Base-by-base conservation (phyloP, 2,113 vertebrate genomes). In the Lampris incognitus region DNA sequence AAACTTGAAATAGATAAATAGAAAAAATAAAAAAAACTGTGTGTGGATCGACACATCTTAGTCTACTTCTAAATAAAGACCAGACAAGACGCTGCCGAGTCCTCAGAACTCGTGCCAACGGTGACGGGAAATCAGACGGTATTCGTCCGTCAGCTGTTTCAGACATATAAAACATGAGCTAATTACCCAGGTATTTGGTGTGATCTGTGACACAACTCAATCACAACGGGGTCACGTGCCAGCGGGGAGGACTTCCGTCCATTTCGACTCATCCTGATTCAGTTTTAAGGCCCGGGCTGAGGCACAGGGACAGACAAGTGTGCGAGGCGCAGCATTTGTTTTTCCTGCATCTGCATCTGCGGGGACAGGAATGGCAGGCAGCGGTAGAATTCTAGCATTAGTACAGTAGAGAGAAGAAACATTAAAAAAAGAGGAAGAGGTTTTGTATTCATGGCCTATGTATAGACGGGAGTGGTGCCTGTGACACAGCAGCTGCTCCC, bases 401-500 rank as follows among this genome's bases (percentile, higher is more conserved):
- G 85, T 72, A 61, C 77, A 76, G 70, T 72, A 65, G 61, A 79
- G 78, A 85, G 82, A 24, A 13, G 11, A 5, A 44, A 40, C 41
- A 50, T 50, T 64, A 63, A 38, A 48, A 59, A 49, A 58, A 58
- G 51, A 84, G 83, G 85, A 83, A 72, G 85, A 83, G 83, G 90
- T 85, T 91, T 89, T 83, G 87, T 92, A 87, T 92, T 90, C 65
- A 57, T 49, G 75, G 85, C 89, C 24, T 92, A 93, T 90, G 84
- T 93, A 90, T 92, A 92, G 92, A 87, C 66, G 13, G 75, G 81
- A 86, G 86, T 40, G 50, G 72, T 85, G 87, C 79, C 88, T 83
- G 85, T 77, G 66, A 88, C 87, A 85, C 84, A 80, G 87, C 90
- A 92, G 90, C 92, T 92, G 92, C 78, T 90, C 85, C 85, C 55